Evolutionary conservation across 2,113 vertebrate genomes (phyloP).

Genomic region (Megaceryle torquata): DNA sequence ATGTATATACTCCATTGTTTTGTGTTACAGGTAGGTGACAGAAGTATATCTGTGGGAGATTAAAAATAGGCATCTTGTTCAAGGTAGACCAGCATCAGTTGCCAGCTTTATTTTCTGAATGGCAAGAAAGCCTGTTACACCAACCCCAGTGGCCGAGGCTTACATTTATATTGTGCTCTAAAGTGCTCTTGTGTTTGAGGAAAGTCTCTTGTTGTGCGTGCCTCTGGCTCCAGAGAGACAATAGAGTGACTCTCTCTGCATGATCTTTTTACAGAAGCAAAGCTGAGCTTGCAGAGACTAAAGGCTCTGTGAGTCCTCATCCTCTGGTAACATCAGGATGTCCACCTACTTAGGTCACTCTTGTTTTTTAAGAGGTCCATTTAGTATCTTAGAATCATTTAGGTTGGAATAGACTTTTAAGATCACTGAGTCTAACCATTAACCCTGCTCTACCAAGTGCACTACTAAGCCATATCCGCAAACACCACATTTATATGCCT

Average conservation of each 20-base stretch:
- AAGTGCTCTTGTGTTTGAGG: not conserved
- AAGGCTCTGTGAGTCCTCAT: not conserved
- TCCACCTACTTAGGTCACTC: no score
- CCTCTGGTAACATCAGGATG: no score
- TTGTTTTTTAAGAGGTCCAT: no score
- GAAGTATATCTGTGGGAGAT: not conserved
- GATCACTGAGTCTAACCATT: no score
- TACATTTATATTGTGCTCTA: not conserved
- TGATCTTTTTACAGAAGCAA: not conserved
- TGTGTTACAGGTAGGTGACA: not conserved
- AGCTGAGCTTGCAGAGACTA: not conserved
- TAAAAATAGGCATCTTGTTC: not conserved
- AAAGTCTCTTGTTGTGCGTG: not conserved
- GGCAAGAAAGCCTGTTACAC: not conserved
- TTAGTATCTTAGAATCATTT: no score
- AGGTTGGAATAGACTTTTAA: no score
- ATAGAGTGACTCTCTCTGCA: not conserved
- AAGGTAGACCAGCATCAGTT: not conserved
- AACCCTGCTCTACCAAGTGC: no score
- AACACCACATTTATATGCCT: no score
- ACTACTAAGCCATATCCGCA: no score
- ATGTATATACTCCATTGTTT: not conserved
- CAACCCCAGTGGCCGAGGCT: not conserved
- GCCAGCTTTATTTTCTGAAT: not conserved
- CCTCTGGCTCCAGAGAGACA: not conserved